Evolutionary conservation across 2,888 invertebrate genomes (phyloP), one percentile per base, ranked within the genome.

Genomic region (Acrobasis consociella): DNA sequence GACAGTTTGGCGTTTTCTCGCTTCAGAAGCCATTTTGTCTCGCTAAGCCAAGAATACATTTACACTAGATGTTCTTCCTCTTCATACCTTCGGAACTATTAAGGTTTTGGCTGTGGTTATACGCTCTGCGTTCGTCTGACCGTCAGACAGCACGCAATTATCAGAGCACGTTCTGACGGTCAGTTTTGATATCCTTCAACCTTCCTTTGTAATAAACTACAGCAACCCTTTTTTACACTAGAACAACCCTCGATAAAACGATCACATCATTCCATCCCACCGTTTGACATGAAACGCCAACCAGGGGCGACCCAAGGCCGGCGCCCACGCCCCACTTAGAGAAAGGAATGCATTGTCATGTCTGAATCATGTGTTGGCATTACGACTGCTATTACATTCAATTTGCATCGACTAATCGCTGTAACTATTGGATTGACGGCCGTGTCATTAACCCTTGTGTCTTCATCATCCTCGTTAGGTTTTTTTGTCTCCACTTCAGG

Each of bases 331-430:
- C 77, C 84, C 77, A 82, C 79, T 83, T 85, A 78, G 83, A 87
- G 89, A 90, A 89, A 89, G 89, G 88, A 82, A 72, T 76, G 81
- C 70, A 82, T 86, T 88, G 87, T 86, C 80, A 81, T 82, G 76
- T 72, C 80, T 80, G 81, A 81, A 81, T 73, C 77, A 78, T 75
- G 72, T 73, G 72, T 71, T 61, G 75, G 74, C 76, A 81, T 80
- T 82, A 71, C 65, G 68, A 76, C 76, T 76, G 81, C 82, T 80
- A 81, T 81, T 79, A 78, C 72, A 68, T 65, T 65, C 75, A 68
- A 77, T 76, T 77, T 73, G 78, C 78, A 81, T 83, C 80, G 81
- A 67, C 31, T 15, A 42, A 61, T 53, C 31, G 22, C 60, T 53
- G 16, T 31, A 60, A 53, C 39, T 37, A 56, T 46, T 17, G 16